Percentiles rank a stretch among this genome's conserved stretches.
Evolutionary conservation across 2,113 vertebrate species (phyloP).

Genomic region (Hippocampus guttulatus): DNA sequence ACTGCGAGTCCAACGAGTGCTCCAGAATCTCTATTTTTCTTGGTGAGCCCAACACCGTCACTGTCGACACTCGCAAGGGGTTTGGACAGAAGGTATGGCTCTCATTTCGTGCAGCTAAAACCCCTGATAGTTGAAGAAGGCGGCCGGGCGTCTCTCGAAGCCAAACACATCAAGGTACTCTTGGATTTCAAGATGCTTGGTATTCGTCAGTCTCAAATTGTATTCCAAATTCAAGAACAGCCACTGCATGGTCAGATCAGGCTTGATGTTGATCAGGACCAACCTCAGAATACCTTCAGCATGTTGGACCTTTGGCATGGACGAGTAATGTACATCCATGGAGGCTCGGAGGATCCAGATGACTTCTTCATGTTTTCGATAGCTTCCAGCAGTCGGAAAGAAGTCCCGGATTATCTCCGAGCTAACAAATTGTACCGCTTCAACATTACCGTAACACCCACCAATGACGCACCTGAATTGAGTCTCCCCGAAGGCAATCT

Average conservation of each 20-base stretch:
- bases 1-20: constrained; percentile 34
- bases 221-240: constrained; percentile 76
- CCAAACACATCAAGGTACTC: constrained; percentile 80
- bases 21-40: constrained; percentile 28
- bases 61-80: constrained; percentile 55
- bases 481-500: constrained; percentile 81
- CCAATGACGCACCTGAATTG: constrained; percentile 83
- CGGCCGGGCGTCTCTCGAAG: constrained; percentile 73
- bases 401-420: constrained; percentile 71
- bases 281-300: constrained; percentile 77
- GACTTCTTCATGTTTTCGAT: constrained; percentile 84
- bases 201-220: constrained; percentile 80
- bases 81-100: constrained; percentile 60
- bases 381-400: constrained; percentile 74
- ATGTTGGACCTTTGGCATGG: constrained; percentile 81
- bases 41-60: constrained; percentile 49
- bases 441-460: constrained; percentile 77
- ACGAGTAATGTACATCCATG: constrained; percentile 82
- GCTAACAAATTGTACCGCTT: constrained; percentile 70
- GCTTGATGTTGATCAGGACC: constrained; percentile 69
- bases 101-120: constrained; percentile 73
- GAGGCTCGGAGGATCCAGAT: constrained; percentile 78
- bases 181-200: constrained; percentile 79
- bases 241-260: constrained; percentile 77
- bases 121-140: constrained; percentile 82